Conservation (phyloP, 2,113 vertebrate genomes). For the Cochlearius cochlearius region DNA sequence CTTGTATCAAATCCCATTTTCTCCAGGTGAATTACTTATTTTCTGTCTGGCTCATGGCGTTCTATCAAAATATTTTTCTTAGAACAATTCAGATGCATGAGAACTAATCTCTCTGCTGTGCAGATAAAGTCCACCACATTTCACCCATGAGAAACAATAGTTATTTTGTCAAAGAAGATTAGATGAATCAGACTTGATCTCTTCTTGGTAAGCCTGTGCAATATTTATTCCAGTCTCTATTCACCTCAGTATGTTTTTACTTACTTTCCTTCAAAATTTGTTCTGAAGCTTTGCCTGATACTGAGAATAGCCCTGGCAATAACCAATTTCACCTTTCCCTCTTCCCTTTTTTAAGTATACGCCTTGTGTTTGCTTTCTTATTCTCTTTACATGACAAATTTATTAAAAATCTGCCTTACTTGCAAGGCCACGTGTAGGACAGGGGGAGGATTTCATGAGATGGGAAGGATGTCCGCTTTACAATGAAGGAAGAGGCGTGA, state of each 20-base stretch:
- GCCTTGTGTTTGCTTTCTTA: neutral
- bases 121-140: neutral
- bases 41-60: neutral
- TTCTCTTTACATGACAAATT: neutral
- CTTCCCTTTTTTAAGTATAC: neutral
- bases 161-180: conserved; percentile 29
- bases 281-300: neutral
- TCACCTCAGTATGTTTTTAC: neutral
- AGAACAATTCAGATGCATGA: neutral
- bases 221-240: neutral
- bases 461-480: neutral
- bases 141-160: conserved; percentile 9
- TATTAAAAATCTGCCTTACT: neutral
- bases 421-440: neutral
- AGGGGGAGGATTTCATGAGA: neutral
- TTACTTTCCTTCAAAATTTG: neutral
- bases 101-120: neutral
- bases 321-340: neutral
- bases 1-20: neutral
- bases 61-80: neutral
- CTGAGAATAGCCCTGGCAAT: neutral
- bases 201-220: neutral
- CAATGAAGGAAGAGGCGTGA: neutral
- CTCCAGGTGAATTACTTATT: neutral
- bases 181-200: conserved; percentile 7